These are phyloP conservation scores for Acronicta psi DNA, from an alignment of 2,888 invertebrate genomes.

Conservation along the genomic window DNA sequence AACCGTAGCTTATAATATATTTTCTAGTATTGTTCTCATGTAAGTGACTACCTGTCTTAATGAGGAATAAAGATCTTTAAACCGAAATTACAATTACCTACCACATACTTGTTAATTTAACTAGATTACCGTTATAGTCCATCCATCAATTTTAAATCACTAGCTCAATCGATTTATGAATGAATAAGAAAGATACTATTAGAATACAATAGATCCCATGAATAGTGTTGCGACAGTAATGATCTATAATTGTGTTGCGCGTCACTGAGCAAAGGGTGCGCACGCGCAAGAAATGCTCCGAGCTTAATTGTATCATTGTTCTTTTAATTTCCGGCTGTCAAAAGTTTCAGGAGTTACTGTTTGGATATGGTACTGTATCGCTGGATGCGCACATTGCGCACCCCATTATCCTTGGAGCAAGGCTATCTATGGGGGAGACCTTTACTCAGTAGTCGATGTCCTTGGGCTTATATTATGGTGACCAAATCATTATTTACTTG, in stretches of 20 bases:
- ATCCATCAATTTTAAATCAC: conserved; percentile 25
- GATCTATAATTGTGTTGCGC: conserved; percentile 55
- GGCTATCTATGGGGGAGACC: too few species aligned
- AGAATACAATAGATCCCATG: conserved; percentile 67
- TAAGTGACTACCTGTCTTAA: too few species aligned
- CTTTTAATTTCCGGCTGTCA: conserved; percentile 61
- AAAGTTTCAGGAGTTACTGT: conserved; percentile 48
- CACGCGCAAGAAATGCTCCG: conserved; percentile 57
- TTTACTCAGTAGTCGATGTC: too few species aligned
- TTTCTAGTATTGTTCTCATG: too few species aligned
- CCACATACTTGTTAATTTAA: conserved; percentile 6
- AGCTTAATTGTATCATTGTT: conserved; percentile 62
- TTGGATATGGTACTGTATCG: conserved; percentile 11
- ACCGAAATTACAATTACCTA: neutral
- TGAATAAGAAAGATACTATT: conserved; percentile 55
- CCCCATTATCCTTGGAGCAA: neutral
- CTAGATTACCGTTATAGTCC: conserved; percentile 11
- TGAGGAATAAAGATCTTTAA: too few species aligned
- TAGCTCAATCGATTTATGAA: conserved; percentile 38
- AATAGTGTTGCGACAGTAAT: conserved; percentile 56
- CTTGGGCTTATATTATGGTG: too few species aligned
- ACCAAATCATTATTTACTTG: too few species aligned
- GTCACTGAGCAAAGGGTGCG: conserved; percentile 55
- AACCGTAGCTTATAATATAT: too few species aligned
- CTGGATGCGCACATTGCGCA: neutral